Evolutionary conservation across 2,113 vertebrate genomes (phyloP), one percentile per base, ranked within the genome.

Genomic region (Callaeas wilsoni): DNA sequence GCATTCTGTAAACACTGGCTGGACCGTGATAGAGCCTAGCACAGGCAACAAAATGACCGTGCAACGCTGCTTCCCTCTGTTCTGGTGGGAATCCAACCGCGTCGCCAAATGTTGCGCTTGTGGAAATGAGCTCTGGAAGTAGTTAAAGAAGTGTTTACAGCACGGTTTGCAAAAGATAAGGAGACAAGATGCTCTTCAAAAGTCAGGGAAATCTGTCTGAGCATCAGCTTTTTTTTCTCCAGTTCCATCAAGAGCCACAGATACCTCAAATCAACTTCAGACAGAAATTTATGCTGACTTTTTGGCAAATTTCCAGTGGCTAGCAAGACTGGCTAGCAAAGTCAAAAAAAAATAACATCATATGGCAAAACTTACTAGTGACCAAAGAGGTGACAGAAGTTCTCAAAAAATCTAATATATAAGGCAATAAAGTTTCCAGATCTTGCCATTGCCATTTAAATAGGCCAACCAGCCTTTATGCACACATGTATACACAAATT

Each of bases 41-140:
- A 3, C 68, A n/a, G 75, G 89, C 95, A 87, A 50, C 95, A 93
- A 71, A 93, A 93, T 20, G 33, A 17, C 55, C 6, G 17, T 7
- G 53, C 12, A 46, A 60, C 60, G 7, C 78, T 23, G 90, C 77
- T 88, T n/a, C 70, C 92, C 79, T 96, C 91, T 62, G 55, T 49
- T 81, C 84, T 4, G 23, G 44, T 19, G 63, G 32, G n/a, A 84
- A 89, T 79, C 90, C 59, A 75, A 33, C 87, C 79, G 68, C 68
- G 9, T 1, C 13, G 93, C 90, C 96, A 91, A 94, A 93, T 87
- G 96, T 41, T 77, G 74, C 30, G 86, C 93, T 53, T 57, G 75
- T 95, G 89, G 96, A 96, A 97, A 96, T 3, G 37, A 97, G 91
- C 81, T 84, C 94, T 95, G 95, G 92, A 95, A 97, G 97, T 71